Conservation (phyloP, 2,888 invertebrate species). For the Leptopterna dolabrata region DNA sequence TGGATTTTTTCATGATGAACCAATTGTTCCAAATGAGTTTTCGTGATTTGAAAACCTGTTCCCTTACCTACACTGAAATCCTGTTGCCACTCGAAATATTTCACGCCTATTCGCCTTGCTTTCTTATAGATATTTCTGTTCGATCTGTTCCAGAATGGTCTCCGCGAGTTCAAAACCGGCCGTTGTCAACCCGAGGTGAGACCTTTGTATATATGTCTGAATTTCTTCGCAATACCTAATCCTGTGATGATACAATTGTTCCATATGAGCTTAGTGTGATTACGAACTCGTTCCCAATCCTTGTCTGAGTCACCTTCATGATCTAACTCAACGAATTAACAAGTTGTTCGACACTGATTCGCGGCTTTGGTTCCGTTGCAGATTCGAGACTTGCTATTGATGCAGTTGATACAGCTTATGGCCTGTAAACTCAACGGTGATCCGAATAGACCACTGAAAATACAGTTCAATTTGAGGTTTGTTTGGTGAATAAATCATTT, state of each 20-base stretch:
- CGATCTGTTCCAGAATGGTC: too few species aligned
- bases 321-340: neutral
- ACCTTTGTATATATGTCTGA: neutral
- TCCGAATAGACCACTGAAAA: too few species aligned
- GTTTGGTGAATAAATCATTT: too few species aligned
- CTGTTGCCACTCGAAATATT: neutral
- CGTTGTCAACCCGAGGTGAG: neutral
- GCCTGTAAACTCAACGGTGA: too few species aligned
- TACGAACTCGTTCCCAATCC: conserved; percentile 23
- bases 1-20: neutral
- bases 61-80: conserved; percentile 45
- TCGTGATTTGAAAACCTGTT: conserved; percentile 46
- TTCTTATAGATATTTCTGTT: too few species aligned
- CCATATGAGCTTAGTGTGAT: conserved; percentile 32
- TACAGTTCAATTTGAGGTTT: too few species aligned
- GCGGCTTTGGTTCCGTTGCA: neutral
- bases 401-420: too few species aligned
- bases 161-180: too few species aligned
- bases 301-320: neutral
- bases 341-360: neutral
- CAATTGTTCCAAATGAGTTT: conserved; percentile 40
- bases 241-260: conserved; percentile 1
- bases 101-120: too few species aligned
- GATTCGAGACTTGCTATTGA: too few species aligned
- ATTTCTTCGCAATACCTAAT: neutral